Evolutionary conservation across 2,797 vertebrate genomes (phyloP).

Genomic region (Onychomys arenicola): DNA sequence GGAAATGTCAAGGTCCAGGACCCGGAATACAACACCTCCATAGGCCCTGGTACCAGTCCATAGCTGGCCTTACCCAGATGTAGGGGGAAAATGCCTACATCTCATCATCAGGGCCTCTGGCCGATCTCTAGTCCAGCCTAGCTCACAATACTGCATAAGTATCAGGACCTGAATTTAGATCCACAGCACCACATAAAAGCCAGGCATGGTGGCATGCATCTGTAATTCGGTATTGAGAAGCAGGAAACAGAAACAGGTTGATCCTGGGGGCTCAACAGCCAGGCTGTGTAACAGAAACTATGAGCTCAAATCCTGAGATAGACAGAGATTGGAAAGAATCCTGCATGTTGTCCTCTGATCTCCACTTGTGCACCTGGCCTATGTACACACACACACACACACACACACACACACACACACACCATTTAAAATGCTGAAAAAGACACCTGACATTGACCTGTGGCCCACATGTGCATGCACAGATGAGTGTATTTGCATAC

Average conservation of each 20-base stretch:
- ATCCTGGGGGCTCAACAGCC: not conserved
- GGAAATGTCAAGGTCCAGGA: not conserved
- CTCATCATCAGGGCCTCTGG: not conserved
- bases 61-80: not conserved
- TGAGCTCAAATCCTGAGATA: not conserved
- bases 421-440: not conserved
- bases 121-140: not conserved
- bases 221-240: not conserved
- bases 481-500: not conserved
- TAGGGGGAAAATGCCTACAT: not conserved
- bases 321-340: not conserved
- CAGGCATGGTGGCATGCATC: too few species aligned
- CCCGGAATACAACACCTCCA: fast-evolving
- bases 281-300: not conserved
- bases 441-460: not conserved
- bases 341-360: not conserved
- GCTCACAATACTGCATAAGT: not conserved
- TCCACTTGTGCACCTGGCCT: not conserved
- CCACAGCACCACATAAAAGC: not conserved
- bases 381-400: not conserved
- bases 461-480: not conserved
- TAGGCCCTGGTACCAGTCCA: not conserved
- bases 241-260: not conserved
- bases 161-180: not conserved
- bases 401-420: not conserved